Percentiles rank a stretch among this genome's conserved stretches.
These are phyloP conservation scores for Macquaria australasica DNA, from an alignment of 2,113 vertebrate genomes.

Conservation along the genomic window DNA sequence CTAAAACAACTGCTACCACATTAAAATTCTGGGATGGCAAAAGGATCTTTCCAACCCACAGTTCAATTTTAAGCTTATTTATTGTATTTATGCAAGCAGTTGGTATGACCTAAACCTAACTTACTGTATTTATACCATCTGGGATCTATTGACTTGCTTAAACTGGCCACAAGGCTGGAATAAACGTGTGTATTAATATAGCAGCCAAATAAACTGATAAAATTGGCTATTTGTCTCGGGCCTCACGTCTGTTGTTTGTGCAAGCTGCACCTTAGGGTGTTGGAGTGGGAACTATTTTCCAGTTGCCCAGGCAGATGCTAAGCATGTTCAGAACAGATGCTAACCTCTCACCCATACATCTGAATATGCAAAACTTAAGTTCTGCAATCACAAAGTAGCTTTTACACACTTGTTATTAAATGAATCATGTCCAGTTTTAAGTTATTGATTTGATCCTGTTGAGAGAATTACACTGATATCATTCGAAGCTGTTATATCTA, in stretches of 20 bases:
- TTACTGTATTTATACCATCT: not conserved
- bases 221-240: not conserved
- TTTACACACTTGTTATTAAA: not conserved
- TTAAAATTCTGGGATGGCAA: not conserved
- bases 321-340: conserved; percentile 24
- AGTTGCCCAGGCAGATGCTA: conserved; percentile 13
- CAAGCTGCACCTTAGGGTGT: not conserved
- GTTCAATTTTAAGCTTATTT: not conserved
- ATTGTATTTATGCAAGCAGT: too few species aligned
- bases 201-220: conserved; percentile 4
- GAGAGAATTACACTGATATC: not conserved
- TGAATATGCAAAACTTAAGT: not conserved
- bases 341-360: not conserved
- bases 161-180: not conserved
- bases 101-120: not conserved
- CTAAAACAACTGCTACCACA: not conserved
- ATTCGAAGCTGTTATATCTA: conserved; percentile 17
- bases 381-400: not conserved
- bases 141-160: not conserved
- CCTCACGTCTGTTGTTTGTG: conserved; percentile 8
- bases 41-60: not conserved
- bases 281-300: conserved; percentile 3
- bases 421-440: conserved; percentile 14
- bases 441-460: conserved; percentile 22
- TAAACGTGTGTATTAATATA: not conserved